Evolutionary conservation across 2,797 vertebrate genomes (phyloP).

Genomic region (Trachurus trachurus): DNA sequence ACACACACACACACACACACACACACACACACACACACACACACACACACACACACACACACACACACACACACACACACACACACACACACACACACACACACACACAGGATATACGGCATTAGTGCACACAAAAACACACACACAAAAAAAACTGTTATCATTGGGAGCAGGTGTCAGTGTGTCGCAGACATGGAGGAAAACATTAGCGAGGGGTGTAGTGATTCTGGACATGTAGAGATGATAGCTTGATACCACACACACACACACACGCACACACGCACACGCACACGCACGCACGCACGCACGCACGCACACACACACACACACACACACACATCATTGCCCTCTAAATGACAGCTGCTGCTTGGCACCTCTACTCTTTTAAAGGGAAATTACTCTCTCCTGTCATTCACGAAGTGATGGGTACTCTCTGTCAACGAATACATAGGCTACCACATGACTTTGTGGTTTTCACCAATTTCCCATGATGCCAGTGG

Average conservation of each 20-base stretch:
- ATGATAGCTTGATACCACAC: constrained; percentile 19
- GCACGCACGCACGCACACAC: constrained; percentile 5
- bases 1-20: constrained; percentile 31
- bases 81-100: constrained; percentile 22
- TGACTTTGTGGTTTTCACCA: neutral
- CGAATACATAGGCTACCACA: neutral
- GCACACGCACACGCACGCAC: neutral
- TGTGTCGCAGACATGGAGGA: constrained; percentile 15
- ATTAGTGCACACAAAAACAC: constrained; percentile 14
- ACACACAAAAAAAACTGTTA: constrained; percentile 19
- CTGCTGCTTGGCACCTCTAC: constrained; percentile 9
- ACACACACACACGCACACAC: neutral
- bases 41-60: constrained; percentile 30
- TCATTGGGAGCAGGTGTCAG: constrained; percentile 52
- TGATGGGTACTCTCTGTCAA: too few relatives aligned
- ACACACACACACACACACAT: constrained; percentile 1
- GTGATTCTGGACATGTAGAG: constrained; percentile 6
- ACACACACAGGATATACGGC: constrained; percentile 15
- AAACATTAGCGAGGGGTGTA: constrained; percentile 1
- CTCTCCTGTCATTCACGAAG: too few relatives aligned
- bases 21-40: constrained; percentile 14
- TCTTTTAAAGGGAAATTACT: constrained; percentile 21
- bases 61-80: constrained; percentile 31
- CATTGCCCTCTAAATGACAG: neutral
- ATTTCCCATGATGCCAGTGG: neutral